These are phyloP conservation scores for Nyctereutes procyonoides DNA, from an alignment of 2,113 vertebrate genomes.

Conservation along the genomic window DNA sequence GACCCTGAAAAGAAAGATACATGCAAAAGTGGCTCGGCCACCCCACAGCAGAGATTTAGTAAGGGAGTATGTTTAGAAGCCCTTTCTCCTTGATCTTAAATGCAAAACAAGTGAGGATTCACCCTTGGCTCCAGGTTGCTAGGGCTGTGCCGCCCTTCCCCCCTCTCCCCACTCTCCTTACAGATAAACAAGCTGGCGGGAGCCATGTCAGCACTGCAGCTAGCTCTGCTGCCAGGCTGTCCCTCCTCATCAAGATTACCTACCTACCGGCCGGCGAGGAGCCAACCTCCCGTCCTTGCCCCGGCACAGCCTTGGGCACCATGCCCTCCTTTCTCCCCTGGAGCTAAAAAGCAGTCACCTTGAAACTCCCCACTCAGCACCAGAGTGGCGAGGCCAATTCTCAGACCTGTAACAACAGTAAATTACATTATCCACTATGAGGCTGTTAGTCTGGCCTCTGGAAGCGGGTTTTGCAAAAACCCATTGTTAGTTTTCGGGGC, in stretches of 20 bases:
- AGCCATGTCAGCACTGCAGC: constrained; percentile 71
- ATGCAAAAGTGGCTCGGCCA: background rate
- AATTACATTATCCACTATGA: constrained; percentile 55
- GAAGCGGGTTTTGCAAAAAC: constrained; percentile 70
- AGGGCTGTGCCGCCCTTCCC: constrained; percentile 49
- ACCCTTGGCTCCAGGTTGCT: constrained; percentile 73
- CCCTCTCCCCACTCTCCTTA: constrained; percentile 57
- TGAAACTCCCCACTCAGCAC: constrained; percentile 61
- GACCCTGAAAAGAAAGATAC: constrained; percentile 60
- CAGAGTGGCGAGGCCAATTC: constrained; percentile 55
- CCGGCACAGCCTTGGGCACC: constrained; percentile 64
- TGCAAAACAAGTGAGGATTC: constrained; percentile 54
- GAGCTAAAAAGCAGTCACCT: constrained; percentile 73
- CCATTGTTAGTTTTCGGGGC: constrained; percentile 63
- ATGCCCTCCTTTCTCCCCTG: constrained; percentile 71
- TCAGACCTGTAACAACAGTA: constrained; percentile 61
- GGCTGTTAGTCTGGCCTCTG: constrained; percentile 74
- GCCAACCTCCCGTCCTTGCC: constrained; percentile 61
- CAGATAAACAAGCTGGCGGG: constrained; percentile 76
- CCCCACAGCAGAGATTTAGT: background rate
- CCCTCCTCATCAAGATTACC: constrained; percentile 71
- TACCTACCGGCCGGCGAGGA: constrained; percentile 68
- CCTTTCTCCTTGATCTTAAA: constrained; percentile 24
- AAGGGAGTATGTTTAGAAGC: background rate
- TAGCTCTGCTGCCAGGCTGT: constrained; percentile 51